Evolutionary conservation across 2,888 invertebrate genomes (phyloP), one percentile per base, ranked within the genome.

Genomic region (Mythimna loreyi): DNA sequence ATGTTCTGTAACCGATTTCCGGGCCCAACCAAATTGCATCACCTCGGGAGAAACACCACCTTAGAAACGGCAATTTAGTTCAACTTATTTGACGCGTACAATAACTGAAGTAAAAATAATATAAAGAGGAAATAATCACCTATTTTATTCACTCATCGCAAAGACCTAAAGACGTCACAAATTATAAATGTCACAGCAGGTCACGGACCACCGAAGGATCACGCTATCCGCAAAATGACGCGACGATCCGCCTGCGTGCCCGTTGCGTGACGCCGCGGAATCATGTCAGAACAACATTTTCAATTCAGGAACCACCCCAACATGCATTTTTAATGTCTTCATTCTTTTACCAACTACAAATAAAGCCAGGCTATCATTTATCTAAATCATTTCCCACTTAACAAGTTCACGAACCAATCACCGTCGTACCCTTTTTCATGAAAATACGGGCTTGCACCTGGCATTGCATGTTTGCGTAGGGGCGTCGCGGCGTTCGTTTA

Each of bases 401-500:
- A 68, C 71, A 80, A 82, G 47, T 56, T 73, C 62, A 78, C 72
- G 25, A 79, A 81, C 56, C 61, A 77, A 76, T 72, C 67, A 72
- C 62, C 58, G 57, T 67, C 58, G 45, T 58, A 78, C 77, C 63
- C 72, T 73, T 82, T 82, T 76, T 72, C 72, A 70, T 73, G 73
- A 81, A 70, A 67, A 21, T 61, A 58, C 58, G 56, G 61, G 67
- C 81, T 74, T 84, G 85, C 83, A 85, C 79, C 83, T 83, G 82
- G 81, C 85, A 72, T 72, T 80, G 83, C 80, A 87, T 86, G 86
- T 84, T 84, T 81, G 80, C 85, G 81, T 80, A 83, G 84, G 83
- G 85, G 87, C 79, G 79, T 77, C 82, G 72, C 73, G 72, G 81
- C 83, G 79, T 81, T 83, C 83, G 79, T 88, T 91, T 93, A 92